These are phyloP conservation scores for Synergus umbraculus DNA, from an alignment of 2,888 invertebrate species.

Conservation along the genomic window DNA sequence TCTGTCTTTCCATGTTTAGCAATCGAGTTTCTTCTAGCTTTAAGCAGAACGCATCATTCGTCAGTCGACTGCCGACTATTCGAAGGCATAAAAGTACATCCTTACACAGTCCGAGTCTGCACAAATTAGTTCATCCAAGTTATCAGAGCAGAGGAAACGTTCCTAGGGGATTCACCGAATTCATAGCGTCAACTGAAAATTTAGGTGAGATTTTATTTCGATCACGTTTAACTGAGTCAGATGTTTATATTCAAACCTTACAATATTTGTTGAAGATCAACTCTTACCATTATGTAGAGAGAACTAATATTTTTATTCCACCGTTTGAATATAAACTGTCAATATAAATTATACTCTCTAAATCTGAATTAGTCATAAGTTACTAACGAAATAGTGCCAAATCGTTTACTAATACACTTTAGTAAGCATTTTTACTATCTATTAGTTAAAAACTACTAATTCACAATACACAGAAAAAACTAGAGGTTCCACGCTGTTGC, in stretches of 20 bases:
- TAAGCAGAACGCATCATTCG: slow-evolving; percentile 96
- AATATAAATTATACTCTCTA: background rate
- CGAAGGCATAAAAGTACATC: slow-evolving; percentile 89
- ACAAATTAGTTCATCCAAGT: slow-evolving; percentile 79
- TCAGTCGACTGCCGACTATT: slow-evolving; percentile 93
- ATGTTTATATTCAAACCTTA: background rate
- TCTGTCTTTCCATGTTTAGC: slow-evolving; percentile 54
- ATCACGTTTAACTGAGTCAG: background rate
- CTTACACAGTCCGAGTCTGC: slow-evolving; percentile 86
- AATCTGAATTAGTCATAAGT: too few relatives aligned
- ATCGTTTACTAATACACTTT: too few relatives aligned
- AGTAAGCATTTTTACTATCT: too few relatives aligned
- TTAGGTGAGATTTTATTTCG: slow-evolving; percentile 79
- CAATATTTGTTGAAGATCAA: background rate
- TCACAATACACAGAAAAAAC: too few relatives aligned
- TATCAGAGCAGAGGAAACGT: slow-evolving; percentile 66
- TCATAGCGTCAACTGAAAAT: slow-evolving; percentile 87
- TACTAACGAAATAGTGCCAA: too few relatives aligned
- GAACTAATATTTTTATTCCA: too few relatives aligned
- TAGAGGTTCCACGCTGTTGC: too few relatives aligned
- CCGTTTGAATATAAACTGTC: background rate
- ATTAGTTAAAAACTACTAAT: too few relatives aligned
- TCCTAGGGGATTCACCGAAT: slow-evolving; percentile 83
- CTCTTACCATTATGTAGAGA: too few relatives aligned
- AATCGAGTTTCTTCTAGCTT: slow-evolving; percentile 90